Evolutionary conservation across 2,113 vertebrate genomes (phyloP).

Genomic region (Xiphorhynchus elegans): DNA sequence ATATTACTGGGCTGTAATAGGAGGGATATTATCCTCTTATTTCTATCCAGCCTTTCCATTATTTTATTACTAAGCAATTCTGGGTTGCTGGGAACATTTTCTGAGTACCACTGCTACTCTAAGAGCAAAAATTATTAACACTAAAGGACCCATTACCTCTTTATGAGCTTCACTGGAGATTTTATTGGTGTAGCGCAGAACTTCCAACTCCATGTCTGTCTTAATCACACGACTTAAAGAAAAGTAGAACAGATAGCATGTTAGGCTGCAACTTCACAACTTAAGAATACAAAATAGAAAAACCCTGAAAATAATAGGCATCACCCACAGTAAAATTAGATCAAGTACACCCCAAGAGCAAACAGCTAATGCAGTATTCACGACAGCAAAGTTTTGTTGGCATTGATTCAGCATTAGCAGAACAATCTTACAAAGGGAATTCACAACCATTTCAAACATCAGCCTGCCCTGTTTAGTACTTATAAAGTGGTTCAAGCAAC

Average conservation of each 20-base stretch:
- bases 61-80: slow-evolving; percentile 61
- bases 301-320: neutral
- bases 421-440: neutral
- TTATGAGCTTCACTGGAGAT: slow-evolving; percentile 97
- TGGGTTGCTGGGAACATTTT: slow-evolving; percentile 42
- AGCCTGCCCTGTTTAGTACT: neutral
- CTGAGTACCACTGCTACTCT: slow-evolving; percentile 8
- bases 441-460: neutral
- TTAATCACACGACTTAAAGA: slow-evolving; percentile 88
- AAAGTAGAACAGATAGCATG: neutral
- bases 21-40: slow-evolving; percentile 52
- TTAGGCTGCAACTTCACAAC: slow-evolving; percentile 28
- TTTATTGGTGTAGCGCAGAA: slow-evolving; percentile 93
- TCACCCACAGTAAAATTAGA: neutral
- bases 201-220: slow-evolving; percentile 96
- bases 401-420: neutral
- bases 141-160: slow-evolving; percentile 81
- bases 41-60: slow-evolving; percentile 51
- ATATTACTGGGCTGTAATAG: slow-evolving; percentile 32
- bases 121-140: slow-evolving; percentile 63
- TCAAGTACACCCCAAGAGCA: neutral
- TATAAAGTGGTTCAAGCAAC: neutral
- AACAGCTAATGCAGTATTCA: neutral
- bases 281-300: neutral
- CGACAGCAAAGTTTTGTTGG: neutral